Evolutionary conservation across 2,797 vertebrate genomes (phyloP).

Genomic region (Harpagifer antarcticus): DNA sequence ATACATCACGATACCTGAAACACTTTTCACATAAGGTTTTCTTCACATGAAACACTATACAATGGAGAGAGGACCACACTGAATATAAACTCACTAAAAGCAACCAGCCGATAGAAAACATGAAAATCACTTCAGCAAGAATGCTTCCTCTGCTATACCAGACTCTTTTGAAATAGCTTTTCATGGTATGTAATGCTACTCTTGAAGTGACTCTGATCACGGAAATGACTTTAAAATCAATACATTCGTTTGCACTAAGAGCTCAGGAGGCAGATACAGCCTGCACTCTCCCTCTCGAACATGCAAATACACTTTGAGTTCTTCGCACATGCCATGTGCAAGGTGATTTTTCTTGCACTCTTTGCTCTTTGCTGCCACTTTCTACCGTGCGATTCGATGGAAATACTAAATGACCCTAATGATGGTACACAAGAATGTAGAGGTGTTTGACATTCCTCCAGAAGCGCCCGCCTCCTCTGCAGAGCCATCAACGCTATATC

Average conservation of each 20-base stretch:
- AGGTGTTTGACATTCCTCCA: slow-evolving; percentile 81
- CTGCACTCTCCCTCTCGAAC: slow-evolving; percentile 70
- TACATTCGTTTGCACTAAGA: slow-evolving; percentile 76
- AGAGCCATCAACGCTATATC: slow-evolving; percentile 87
- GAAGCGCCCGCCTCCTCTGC: slow-evolving; percentile 72
- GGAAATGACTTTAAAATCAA: slow-evolving; percentile 74
- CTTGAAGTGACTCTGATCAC: slow-evolving; percentile 61
- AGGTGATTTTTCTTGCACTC: slow-evolving; percentile 71
- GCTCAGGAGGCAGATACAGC: slow-evolving; percentile 63
- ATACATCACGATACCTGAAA: slow-evolving; percentile 53
- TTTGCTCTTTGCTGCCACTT: slow-evolving; percentile 55
- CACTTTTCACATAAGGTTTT: slow-evolving; percentile 7
- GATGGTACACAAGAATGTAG: slow-evolving; percentile 71
- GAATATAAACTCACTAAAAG: slow-evolving; percentile 49
- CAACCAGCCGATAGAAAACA: slow-evolving; percentile 32
- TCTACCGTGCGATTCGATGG: slow-evolving; percentile 55
- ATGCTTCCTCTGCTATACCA: slow-evolving; percentile 4
- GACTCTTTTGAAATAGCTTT: slow-evolving; percentile 51
- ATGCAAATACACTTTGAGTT: slow-evolving; percentile 79
- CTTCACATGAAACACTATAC: slow-evolving; percentile 20
- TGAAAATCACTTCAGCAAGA: slow-evolving; percentile 41
- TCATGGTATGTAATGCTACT: slow-evolving; percentile 37
- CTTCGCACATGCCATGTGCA: slow-evolving; percentile 37
- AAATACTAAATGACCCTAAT: slow-evolving; percentile 74
- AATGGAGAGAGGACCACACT: slow-evolving; percentile 8